Conservation (phyloP, 2,113 vertebrate species). For the Dolichallabes microphthalmus region DNA sequence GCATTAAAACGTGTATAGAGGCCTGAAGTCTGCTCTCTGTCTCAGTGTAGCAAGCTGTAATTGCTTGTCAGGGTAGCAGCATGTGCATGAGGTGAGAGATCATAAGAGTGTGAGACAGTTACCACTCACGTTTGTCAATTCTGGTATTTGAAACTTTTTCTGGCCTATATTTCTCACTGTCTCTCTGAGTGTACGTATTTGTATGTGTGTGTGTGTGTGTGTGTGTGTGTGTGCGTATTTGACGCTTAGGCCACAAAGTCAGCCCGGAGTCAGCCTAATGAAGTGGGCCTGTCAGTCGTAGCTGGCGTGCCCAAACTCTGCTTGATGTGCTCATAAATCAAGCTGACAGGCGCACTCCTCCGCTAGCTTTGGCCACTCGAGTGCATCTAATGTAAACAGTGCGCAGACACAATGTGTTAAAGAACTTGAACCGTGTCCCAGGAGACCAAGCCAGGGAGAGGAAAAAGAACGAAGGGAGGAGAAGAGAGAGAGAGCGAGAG, state of each 20-base stretch:
- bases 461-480: constrained; percentile 31
- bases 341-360: constrained; percentile 87
- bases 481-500: constrained; percentile 8
- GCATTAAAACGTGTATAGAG: constrained; percentile 24
- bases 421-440: constrained; percentile 75
- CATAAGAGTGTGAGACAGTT: constrained; percentile 31
- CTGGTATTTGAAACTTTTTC: constrained; percentile 65
- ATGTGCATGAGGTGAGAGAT: constrained; percentile 40
- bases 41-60: constrained; percentile 44
- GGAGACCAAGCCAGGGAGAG: constrained; percentile 58
- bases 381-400: constrained; percentile 85
- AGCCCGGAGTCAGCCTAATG: constrained; percentile 85
- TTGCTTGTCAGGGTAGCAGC: constrained; percentile 42
- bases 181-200: neutral
- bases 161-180: constrained; percentile 57
- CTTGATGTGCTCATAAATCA: constrained; percentile 98
- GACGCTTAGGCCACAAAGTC: constrained; percentile 71
- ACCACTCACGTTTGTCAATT: constrained; percentile 58
- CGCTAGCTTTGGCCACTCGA: constrained; percentile 85
- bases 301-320: constrained; percentile 85
- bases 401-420: constrained; percentile 71
- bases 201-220: constrained; percentile 48
- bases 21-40: neutral
- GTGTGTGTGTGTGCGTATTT: constrained; percentile 55
- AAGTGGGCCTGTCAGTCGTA: constrained; percentile 86